Base-by-base conservation (phyloP, 2,797 vertebrate species). In the Clarias pachynema region DNA sequence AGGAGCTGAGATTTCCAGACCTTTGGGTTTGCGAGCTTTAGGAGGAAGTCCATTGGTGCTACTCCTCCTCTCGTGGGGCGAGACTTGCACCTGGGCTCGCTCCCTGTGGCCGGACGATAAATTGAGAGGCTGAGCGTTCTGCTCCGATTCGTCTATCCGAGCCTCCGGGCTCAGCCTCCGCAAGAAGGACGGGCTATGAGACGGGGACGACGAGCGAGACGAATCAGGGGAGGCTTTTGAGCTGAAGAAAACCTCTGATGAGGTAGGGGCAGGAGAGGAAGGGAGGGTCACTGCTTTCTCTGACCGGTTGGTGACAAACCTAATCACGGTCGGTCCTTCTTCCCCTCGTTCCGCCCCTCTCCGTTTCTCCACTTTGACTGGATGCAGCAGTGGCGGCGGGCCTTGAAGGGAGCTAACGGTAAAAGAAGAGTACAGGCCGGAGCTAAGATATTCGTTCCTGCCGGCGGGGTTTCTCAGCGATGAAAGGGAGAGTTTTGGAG, bases 371-470 rank as follows among this genome's bases (percentile, higher is more conserved):
- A 89, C 88, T 95, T 98, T 98, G 91, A 98, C 95, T 31, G 95
- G 92, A 86, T 94, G 96, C 89, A 96, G 95, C 34, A 92, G 91
- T 0, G 97, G 96, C 0, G 95, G 92, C 60, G 96, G 91, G 88
- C 92, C 96, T 91, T 97, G 97, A 89, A 97, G 94, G 57, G 97
- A 97, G 89, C 95, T 95, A 86, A 97, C 95, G 69, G 96, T 96
- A 93, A 97, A 97, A 73, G 97, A 96, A 1, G 97, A 97, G 91
- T 97, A 98, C 10, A 98, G 93, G 89, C 97, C 96, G 0, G 97
- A 97, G 92, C 96, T 96, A 89, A 97, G 94, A 91, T 97, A 97
- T 49, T 97, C 96, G 0, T 96, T 97, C 24, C 96, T 96, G 90
- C 95, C 94, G 0, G 94, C 85, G 77, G 94, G 96, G 85, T 95